Evolutionary conservation across 2,888 invertebrate species (phyloP), one percentile per base, ranked within the genome.

Genomic region (Morinoia aosen): DNA sequence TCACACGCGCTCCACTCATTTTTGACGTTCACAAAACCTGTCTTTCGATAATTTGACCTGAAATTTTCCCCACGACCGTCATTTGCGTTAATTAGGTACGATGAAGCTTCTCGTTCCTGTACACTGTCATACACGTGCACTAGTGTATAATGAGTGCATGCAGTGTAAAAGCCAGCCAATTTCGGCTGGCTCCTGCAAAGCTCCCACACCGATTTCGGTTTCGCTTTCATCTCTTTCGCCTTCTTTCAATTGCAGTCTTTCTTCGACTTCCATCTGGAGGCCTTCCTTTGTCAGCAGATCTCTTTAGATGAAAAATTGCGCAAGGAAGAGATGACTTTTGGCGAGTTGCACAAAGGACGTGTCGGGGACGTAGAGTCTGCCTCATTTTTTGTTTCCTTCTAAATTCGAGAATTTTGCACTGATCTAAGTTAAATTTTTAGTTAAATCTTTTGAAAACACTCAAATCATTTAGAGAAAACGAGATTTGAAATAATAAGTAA

Each of bases 231-330:
- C 76, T 76, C 76, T 19, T 33, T 76, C 25, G 61, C 61, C 61
- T 61, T 61, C 61, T 76, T 48, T 48, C 33, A 8, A 76, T 76
- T 33, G 76, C 33, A 16, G 76, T 76, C 33, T 76, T 76, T 76
- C 33, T 76, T 76, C 33, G 33, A 76, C 76, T 76, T 76, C 76
- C 0, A 76, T 25, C 8, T 33, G 76, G 76, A 76, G 76, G 76
- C 76, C 76, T 76, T 76, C 76, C 33, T 76, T 76, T 76, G 76
- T 76, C 76, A 76, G 19, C 12, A 61, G 76, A 76, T 76, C 76
- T 76, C 76, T 76, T 76, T 76, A 76, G 76, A 76, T 76, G 76
- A 76, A 76, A 76, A 76, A 76, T 76, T 76, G 76, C 76, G 76
- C 76, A 76, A 76, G 33, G 76, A 33, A 76, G 76, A 33, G 76